These are phyloP conservation scores for Xenus cinereus DNA, from an alignment of 2,113 vertebrate species.

Conservation along the genomic window DNA sequence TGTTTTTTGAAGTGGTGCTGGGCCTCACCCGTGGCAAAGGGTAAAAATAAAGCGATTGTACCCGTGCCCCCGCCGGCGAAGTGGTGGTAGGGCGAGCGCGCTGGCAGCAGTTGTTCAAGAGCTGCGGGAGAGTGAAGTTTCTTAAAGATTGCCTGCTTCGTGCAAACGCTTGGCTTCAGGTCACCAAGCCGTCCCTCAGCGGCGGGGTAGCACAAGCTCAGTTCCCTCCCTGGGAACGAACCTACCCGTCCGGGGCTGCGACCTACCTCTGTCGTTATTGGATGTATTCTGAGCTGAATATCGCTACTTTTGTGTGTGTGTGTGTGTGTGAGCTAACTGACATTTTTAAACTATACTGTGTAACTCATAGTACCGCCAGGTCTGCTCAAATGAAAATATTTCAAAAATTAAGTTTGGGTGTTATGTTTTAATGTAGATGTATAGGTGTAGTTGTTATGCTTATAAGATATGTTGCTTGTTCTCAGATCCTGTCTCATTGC, in stretches of 20 bases:
- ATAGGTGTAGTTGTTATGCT: background rate
- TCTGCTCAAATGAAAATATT: background rate
- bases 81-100: fast-evolving
- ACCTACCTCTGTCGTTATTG: no score
- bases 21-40: background rate
- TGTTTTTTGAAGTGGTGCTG: fast-evolving
- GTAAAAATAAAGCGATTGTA: fast-evolving
- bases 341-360: fast-evolving
- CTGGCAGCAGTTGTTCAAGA: background rate
- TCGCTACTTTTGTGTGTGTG: background rate
- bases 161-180: fast-evolving
- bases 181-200: fast-evolving
- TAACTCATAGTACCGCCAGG: background rate
- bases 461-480: background rate
- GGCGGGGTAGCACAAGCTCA: fast-evolving
- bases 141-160: fast-evolving
- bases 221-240: fast-evolving
- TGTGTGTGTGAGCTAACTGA: fast-evolving
- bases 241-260: background rate
- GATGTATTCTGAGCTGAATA: fast-evolving
- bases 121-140: background rate
- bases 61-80: fast-evolving
- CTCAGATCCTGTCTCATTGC: background rate
- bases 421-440: fast-evolving
- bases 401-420: background rate